A percentile compares a stretch with the other conserved stretches of the same genome.
These are phyloP conservation scores for Panurus biarmicus DNA, from an alignment of 2,113 vertebrate species.

Conservation along the genomic window DNA sequence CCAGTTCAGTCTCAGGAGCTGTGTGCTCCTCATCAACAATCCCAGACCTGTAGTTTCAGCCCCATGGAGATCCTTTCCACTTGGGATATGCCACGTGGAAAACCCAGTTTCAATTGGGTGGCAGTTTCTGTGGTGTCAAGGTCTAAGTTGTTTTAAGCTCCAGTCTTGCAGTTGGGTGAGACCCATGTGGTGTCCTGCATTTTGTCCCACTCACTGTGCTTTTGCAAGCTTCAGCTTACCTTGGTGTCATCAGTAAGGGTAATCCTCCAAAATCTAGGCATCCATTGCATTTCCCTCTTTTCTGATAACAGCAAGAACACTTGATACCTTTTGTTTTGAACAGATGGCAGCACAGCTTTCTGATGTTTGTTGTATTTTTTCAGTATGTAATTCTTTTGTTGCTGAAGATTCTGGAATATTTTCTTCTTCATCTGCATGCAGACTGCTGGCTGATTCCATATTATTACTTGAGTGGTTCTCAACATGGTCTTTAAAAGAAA, in stretches of 20 bases:
- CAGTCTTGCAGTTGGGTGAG: neutral
- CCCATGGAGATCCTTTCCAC: neutral
- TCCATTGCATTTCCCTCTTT: neutral
- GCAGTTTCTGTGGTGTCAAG: neutral
- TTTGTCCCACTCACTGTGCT: rapidly evolving
- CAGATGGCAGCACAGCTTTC: neutral
- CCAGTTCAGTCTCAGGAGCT: neutral
- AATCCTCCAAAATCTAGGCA: neutral
- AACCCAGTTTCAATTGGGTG: rapidly evolving
- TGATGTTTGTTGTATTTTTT: neutral
- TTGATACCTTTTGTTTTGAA: neutral
- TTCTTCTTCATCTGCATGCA: neutral
- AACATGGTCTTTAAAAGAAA: neutral
- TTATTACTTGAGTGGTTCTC: neutral
- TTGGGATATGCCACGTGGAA: rapidly evolving
- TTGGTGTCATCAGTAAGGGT: neutral
- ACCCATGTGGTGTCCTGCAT: neutral
- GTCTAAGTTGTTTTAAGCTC: neutral
- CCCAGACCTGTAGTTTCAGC: neutral
- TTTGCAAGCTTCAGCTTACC: neutral
- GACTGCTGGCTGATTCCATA: neutral
- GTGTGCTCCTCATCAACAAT: neutral
- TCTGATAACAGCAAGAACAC: neutral
- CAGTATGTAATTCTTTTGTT: neutral
- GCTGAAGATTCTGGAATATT: neutral